These are phyloP conservation scores for Motacilla tschutschensis DNA, from an alignment of 2,113 vertebrate genomes.

Conservation along the genomic window DNA sequence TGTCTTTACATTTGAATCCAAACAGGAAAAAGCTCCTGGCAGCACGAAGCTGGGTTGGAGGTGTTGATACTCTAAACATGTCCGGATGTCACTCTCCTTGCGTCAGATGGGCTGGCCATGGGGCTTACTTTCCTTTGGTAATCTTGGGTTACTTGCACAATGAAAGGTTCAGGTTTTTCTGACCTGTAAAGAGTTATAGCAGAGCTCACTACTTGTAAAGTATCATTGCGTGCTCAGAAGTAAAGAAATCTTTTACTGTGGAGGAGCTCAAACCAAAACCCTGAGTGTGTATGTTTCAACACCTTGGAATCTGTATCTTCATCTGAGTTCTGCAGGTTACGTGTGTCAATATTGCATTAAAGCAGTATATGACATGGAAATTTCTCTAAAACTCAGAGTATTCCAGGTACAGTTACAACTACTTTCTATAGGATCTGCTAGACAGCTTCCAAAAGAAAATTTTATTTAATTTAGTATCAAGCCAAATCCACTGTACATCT, in stretches of 20 bases:
- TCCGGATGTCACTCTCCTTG: not conserved
- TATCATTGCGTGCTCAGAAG: not conserved
- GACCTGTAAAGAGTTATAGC: not conserved
- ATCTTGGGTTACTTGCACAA: not conserved
- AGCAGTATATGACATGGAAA: conserved; percentile 17
- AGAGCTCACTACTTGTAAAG: not conserved
- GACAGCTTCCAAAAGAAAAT: not conserved
- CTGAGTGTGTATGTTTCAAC: not conserved
- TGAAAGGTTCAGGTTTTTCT: not conserved
- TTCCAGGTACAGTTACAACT: conserved; percentile 1
- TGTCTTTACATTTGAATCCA: conserved; percentile 20
- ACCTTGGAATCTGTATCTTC: not conserved
- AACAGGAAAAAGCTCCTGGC: conserved; percentile 29
- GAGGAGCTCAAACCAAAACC: not conserved
- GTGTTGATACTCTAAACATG: not conserved
- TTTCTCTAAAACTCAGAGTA: not conserved
- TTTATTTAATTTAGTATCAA: conserved; percentile 5
- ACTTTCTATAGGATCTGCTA: not conserved
- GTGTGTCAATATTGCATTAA: not conserved
- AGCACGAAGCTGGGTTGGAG: not conserved
- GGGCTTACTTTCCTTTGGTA: not conserved
- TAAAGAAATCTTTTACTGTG: not conserved
- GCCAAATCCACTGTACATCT: not conserved
- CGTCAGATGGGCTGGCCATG: conserved; percentile 4
- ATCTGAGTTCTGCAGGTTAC: not conserved